A percentile compares a stretch with the other conserved stretches of the same genome.
Conservation (phyloP, 92 coral and sea anemone species). For the Chrysogorgia sp. region DNA sequence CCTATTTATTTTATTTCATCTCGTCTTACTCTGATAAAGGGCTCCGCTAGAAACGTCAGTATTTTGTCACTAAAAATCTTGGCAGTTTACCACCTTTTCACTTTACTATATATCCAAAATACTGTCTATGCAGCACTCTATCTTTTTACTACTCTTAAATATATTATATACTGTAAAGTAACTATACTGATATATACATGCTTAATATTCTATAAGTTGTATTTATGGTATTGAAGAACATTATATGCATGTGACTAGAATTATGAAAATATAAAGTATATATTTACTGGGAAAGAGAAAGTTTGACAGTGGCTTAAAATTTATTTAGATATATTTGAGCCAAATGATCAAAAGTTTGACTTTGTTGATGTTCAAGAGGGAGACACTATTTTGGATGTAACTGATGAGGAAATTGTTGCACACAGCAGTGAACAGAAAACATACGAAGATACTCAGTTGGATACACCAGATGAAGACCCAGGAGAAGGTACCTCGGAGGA, state of each 20-base stretch:
- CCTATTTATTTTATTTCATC: no score
- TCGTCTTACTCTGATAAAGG: background rate
- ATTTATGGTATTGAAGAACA: background rate
- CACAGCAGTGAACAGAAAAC: conserved; percentile 70
- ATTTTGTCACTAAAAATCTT: no score
- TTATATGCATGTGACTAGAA: background rate
- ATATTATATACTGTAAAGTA: no score
- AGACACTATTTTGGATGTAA: conserved; percentile 80
- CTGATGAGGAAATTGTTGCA: conserved; percentile 88
- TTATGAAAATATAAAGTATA: no score
- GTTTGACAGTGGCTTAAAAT: background rate
- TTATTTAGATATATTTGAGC: conserved; percentile 82
- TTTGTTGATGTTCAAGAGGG: conserved; percentile 82
- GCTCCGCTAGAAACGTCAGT: no score
- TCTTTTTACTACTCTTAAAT: no score
- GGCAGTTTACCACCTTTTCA: no score
- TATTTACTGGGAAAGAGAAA: background rate
- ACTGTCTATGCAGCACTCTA: no score
- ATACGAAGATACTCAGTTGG: conserved; percentile 61
- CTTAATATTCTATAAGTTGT: background rate
- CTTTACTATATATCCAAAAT: no score
- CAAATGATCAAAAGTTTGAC: conserved; percentile 58
- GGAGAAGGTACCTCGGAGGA: conserved; percentile 58
- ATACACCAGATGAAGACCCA: conserved; percentile 63
- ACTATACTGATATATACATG: no score